Evolutionary conservation across 2,888 invertebrate genomes (phyloP).

Genomic region (Acronicta leporina): DNA sequence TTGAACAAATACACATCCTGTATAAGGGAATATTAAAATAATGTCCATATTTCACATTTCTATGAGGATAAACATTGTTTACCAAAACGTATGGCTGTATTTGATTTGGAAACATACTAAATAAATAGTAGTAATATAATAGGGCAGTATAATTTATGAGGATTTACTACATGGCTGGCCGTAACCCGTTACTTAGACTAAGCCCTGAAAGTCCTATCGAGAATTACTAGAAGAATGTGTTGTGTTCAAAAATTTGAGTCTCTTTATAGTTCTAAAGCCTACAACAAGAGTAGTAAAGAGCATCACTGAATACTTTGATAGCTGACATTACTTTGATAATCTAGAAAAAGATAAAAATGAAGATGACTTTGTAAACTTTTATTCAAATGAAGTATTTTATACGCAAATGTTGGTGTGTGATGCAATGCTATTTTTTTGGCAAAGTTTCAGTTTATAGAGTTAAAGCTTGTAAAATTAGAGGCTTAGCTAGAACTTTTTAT

Average conservation of each 20-base stretch:
- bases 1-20: not conserved
- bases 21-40: slow-evolving; percentile 12
- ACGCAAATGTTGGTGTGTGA: too few species aligned
- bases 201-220: slow-evolving; percentile 37
- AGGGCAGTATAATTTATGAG: slow-evolving; percentile 44
- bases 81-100: slow-evolving; percentile 43
- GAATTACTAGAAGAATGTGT: slow-evolving; percentile 30
- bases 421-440: too few species aligned
- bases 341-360: slow-evolving; percentile 9
- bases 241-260: slow-evolving; percentile 35
- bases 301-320: slow-evolving; percentile 37
- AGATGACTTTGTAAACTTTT: not conserved
- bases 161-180: slow-evolving; percentile 21
- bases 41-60: slow-evolving; percentile 19
- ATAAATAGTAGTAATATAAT: slow-evolving; percentile 43
- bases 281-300: slow-evolving; percentile 32
- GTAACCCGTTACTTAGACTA: slow-evolving; percentile 28
- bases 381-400: not conserved
- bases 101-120: slow-evolving; percentile 38
- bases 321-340: slow-evolving; percentile 13
- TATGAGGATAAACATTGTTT: slow-evolving; percentile 30
- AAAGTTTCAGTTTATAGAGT: too few species aligned
- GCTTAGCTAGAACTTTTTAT: too few species aligned
- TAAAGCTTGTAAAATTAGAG: too few species aligned
- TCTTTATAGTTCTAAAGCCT: slow-evolving; percentile 46